Percentiles rank a stretch among this genome's conserved stretches.
Evolutionary conservation across 2,797 vertebrate species (phyloP).

Genomic region (Catharus ustulatus): DNA sequence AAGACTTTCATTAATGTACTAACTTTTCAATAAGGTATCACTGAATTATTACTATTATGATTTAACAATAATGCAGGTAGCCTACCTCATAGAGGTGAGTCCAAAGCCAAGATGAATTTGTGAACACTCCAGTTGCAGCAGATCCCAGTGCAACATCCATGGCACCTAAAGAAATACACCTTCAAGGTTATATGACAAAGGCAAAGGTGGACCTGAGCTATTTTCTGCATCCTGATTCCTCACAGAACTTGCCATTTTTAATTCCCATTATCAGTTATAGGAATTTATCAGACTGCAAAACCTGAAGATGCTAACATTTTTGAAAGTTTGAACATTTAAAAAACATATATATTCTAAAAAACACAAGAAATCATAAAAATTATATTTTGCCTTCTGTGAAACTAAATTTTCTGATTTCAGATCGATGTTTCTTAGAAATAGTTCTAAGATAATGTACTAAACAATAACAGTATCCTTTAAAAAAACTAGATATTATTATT

Average conservation of each 20-base stretch:
- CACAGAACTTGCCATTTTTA: neutral
- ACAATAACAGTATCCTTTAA: neutral
- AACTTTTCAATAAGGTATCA: neutral
- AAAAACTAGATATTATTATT: neutral
- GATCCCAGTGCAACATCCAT: constrained; percentile 95
- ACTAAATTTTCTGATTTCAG: neutral
- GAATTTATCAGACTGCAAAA: neutral
- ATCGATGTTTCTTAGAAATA: neutral
- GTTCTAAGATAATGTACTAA: neutral
- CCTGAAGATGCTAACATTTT: neutral
- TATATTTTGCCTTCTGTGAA: neutral
- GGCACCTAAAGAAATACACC: constrained; percentile 81
- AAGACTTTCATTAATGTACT: neutral
- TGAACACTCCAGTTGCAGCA: constrained; percentile 93
- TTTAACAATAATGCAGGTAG: neutral
- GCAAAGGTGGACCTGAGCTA: neutral
- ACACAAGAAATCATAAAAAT: neutral
- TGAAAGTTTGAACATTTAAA: neutral
- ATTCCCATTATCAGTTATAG: neutral
- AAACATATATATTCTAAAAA: neutral
- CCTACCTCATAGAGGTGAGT: constrained; percentile 88
- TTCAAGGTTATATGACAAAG: neutral
- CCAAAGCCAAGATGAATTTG: constrained; percentile 96
- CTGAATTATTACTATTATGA: neutral
- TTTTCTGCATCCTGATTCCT: neutral